phyloP scores from a whole-genome alignment of 1,140 invertebrate genomes.

The Drosophila saltans region DNA sequence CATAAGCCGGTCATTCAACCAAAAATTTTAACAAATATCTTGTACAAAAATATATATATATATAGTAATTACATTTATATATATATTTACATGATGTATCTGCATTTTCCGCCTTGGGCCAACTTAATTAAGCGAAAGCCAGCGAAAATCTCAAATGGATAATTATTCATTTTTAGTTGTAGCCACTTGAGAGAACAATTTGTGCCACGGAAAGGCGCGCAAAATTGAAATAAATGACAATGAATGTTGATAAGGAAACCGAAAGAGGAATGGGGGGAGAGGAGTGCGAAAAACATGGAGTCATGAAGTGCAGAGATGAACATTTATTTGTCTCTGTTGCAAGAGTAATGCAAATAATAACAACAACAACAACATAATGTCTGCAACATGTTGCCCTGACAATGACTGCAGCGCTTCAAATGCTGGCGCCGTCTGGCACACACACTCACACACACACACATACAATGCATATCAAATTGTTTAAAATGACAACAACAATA shows the following conservation, averaged over 20 bases:
- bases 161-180: constrained; percentile 68
- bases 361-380: constrained; percentile 27
- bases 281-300: constrained; percentile 18
- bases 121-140: constrained; percentile 53
- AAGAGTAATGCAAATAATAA: constrained; percentile 21
- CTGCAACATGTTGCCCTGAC: constrained; percentile 78
- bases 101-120: background rate
- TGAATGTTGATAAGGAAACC: constrained; percentile 47
- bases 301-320: constrained; percentile 27
- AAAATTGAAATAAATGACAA: constrained; percentile 78
- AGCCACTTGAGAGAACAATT: constrained; percentile 70
- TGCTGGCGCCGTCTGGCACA: constrained; percentile 65
- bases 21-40: constrained; percentile 9
- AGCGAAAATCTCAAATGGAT: constrained; percentile 43
- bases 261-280: background rate
- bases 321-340: constrained; percentile 47
- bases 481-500: constrained; percentile 66
- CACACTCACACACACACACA: constrained; percentile 10
- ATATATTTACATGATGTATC: constrained; percentile 7
- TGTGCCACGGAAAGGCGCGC: constrained; percentile 65
- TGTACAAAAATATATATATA: too few species aligned
- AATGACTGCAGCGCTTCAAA: constrained; percentile 60
- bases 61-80: background rate
- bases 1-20: constrained; percentile 60
- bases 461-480: constrained; percentile 77